These are phyloP conservation scores for Ceratosolen solmsi DNA, from an alignment of 1,140 invertebrate species.

Conservation along the genomic window DNA sequence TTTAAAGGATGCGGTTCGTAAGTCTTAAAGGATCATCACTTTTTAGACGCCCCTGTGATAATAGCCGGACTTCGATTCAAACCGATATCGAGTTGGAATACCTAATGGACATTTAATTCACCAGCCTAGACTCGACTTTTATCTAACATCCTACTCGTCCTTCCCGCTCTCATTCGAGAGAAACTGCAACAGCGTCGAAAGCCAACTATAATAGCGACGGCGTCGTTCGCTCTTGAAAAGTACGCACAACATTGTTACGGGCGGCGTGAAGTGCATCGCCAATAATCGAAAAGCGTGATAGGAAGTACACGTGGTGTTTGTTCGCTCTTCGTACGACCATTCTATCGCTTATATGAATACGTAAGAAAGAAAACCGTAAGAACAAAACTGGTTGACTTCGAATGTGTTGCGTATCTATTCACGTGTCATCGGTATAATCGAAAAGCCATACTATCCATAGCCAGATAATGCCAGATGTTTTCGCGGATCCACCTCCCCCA, in stretches of 20 bases:
- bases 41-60: not conserved
- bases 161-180: not conserved
- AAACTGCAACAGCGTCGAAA: not conserved
- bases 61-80: not conserved
- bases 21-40: slow-evolving; percentile 1
- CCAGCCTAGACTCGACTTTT: not conserved
- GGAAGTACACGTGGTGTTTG: not conserved
- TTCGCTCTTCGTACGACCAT: not conserved
- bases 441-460: no score
- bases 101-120: slow-evolving; percentile 2
- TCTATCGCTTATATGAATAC: not conserved
- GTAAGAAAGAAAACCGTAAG: not conserved
- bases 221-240: not conserved
- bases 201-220: not conserved
- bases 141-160: not conserved
- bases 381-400: not conserved
- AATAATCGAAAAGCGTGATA: not conserved
- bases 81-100: not conserved
- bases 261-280: not conserved
- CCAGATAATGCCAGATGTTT: no score
- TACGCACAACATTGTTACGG: not conserved
- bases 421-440: no score
- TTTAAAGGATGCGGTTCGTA: not conserved
- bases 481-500: no score
- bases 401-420: not conserved